These are phyloP conservation scores for Caranx melampygus DNA, from an alignment of 2,113 vertebrate genomes.

Conservation along the genomic window DNA sequence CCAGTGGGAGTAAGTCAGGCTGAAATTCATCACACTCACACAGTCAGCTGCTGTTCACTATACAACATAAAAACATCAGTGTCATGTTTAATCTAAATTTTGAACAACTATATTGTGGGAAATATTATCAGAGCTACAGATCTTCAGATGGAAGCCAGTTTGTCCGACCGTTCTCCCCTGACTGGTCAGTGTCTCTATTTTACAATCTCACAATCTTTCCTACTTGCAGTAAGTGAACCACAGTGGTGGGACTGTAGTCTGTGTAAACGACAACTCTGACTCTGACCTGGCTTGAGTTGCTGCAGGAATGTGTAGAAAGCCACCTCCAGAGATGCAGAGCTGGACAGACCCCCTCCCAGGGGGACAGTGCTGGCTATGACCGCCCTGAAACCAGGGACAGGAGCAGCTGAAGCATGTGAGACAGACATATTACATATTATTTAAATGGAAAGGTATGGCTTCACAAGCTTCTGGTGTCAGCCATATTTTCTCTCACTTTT, in stretches of 20 bases:
- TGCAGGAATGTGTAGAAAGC: conserved; percentile 95
- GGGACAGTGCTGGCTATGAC: conserved; percentile 91
- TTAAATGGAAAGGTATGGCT: background rate
- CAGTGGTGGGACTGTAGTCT: background rate
- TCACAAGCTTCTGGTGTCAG: background rate
- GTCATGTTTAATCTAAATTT: too few species aligned
- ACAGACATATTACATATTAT: background rate
- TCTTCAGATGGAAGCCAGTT: too few species aligned
- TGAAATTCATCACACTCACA: too few species aligned
- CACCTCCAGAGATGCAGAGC: conserved; percentile 94
- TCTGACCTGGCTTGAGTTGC: conserved; percentile 91
- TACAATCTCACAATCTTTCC: background rate
- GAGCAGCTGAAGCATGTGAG: conserved; percentile 76
- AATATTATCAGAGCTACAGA: too few species aligned
- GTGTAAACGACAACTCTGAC: background rate
- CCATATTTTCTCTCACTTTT: background rate
- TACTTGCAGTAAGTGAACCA: background rate
- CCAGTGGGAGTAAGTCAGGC: too few species aligned
- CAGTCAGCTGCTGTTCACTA: too few species aligned
- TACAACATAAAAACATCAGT: too few species aligned
- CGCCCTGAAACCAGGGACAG: conserved; percentile 89
- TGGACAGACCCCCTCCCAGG: conserved; percentile 95
- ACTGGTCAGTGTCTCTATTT: too few species aligned
- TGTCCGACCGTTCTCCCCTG: too few species aligned
- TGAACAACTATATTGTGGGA: too few species aligned